Percentiles rank a stretch among this genome's conserved stretches.
phyloP scores from a whole-genome alignment of 2,888 invertebrate genomes.

The Minunthozetes semirufus region DNA sequence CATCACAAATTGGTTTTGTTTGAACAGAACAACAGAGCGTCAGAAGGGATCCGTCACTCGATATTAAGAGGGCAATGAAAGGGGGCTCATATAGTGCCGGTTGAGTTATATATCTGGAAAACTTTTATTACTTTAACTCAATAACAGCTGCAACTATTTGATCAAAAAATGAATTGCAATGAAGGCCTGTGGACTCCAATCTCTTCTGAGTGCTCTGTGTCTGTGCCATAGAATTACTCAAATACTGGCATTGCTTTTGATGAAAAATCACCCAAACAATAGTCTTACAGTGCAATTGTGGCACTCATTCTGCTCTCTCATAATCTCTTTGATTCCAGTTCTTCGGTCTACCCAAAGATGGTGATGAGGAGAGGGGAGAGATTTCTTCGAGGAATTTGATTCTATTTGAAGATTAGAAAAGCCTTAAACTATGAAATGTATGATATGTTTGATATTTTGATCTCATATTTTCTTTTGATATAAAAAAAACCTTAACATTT shows the following conservation, averaged over 20 bases:
- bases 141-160: conserved; percentile 28
- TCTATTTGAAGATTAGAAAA: background rate
- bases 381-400: background rate
- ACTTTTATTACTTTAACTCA: conserved; percentile 30
- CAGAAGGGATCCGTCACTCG: conserved; percentile 1
- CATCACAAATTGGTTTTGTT: background rate
- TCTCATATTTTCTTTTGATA: background rate
- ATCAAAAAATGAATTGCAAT: conserved; percentile 28
- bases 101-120: conserved; percentile 25
- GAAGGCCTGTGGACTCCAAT: background rate
- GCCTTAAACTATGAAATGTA: background rate
- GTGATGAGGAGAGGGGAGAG: background rate
- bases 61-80: background rate
- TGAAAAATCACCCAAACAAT: conserved; percentile 9
- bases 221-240: background rate
- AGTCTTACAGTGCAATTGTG: background rate
- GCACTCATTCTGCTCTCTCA: background rate
- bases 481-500: background rate
- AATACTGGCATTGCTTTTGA: background rate
- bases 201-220: background rate
- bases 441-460: background rate
- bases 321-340: background rate
- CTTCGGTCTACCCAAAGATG: background rate
- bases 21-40: background rate
- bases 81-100: background rate